phyloP scores from a whole-genome alignment of 2,797 vertebrate species.

The Sebastes oblongus region DNA sequence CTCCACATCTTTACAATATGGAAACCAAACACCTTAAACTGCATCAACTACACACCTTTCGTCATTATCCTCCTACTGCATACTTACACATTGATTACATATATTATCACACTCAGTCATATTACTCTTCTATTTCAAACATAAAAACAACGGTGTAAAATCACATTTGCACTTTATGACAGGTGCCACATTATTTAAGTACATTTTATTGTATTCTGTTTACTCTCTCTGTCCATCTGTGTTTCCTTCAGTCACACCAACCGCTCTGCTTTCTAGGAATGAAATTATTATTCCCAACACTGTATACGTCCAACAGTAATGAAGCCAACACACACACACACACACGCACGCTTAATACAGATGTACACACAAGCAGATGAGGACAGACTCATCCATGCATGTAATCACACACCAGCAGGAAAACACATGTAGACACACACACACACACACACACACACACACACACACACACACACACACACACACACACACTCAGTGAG shows the following conservation, averaged over 20 bases:
- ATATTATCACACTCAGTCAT: too few relatives aligned
- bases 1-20: too few relatives aligned
- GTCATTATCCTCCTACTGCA: too few relatives aligned
- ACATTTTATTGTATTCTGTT: too few relatives aligned
- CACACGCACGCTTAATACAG: background rate
- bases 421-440: background rate
- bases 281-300: background rate
- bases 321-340: background rate
- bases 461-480: background rate
- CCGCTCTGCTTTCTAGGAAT: background rate
- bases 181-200: too few relatives aligned
- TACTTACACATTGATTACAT: too few relatives aligned
- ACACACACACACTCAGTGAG: constrained; percentile 2
- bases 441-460: constrained; percentile 2
- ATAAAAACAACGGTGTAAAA: too few relatives aligned
- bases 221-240: background rate
- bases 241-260: background rate
- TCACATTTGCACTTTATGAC: too few relatives aligned
- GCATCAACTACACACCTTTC: too few relatives aligned
- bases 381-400: background rate
- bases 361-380: constrained; percentile 1
- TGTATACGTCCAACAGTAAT: too few relatives aligned
- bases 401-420: background rate
- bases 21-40: too few relatives aligned
- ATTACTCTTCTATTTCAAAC: too few relatives aligned